A percentile compares a stretch with the other conserved stretches of the same genome.
Conservation (phyloP, 2,113 vertebrate species). For the Pomatorhinus ruficollis region DNA sequence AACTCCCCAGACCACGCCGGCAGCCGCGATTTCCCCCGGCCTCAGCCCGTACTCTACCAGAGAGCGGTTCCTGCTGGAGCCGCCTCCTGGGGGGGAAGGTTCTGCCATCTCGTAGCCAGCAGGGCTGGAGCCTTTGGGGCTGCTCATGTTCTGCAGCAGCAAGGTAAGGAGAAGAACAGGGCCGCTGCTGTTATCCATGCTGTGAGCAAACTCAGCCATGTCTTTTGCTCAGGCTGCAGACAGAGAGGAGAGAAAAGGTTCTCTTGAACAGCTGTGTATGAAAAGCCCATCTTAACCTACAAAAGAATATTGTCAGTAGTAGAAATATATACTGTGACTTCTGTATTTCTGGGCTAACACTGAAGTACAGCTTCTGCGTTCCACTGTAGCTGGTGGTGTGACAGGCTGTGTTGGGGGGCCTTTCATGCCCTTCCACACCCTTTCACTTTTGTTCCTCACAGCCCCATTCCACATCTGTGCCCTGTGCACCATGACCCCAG, state of each 20-base stretch:
- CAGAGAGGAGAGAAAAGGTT: conserved; percentile 37
- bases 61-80: conserved; percentile 67
- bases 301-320: background rate
- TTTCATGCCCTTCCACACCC: background rate
- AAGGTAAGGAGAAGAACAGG: conserved; percentile 57
- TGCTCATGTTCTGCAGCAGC: conserved; percentile 76
- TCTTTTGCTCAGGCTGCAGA: conserved; percentile 35
- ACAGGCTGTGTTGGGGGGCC: background rate
- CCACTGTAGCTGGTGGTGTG: background rate
- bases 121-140: conserved; percentile 30
- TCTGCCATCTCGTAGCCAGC: background rate
- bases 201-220: conserved; percentile 65
- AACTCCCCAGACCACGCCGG: conserved; percentile 76
- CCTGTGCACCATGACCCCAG: no score
- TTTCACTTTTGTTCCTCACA: background rate
- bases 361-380: background rate
- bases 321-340: accelerated
- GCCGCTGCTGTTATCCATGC: conserved; percentile 62
- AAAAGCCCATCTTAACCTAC: background rate
- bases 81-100: background rate
- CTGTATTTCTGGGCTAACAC: background rate
- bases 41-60: conserved; percentile 47
- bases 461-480: no score
- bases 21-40: conserved; percentile 74
- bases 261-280: background rate